Conservation (phyloP, 1,140 invertebrate genomes). For the Amyelois transitella region DNA sequence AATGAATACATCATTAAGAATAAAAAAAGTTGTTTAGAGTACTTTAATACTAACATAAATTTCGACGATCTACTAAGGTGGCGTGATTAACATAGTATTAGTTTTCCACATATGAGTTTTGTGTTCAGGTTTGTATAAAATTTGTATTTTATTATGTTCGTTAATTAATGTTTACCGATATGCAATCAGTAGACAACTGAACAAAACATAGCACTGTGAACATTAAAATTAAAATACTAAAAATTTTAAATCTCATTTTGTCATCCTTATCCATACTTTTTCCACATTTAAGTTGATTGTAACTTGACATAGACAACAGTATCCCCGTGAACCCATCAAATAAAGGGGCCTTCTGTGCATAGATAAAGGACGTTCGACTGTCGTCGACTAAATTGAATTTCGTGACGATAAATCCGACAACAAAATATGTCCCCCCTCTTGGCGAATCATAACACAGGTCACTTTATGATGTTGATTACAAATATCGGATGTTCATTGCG, state of each 20-base stretch:
- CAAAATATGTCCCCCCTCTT: constrained; percentile 27
- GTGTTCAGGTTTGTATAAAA: no score
- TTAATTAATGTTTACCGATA: no score
- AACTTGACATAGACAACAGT: constrained; percentile 49
- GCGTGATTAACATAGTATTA: no score
- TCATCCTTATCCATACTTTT: constrained; percentile 48
- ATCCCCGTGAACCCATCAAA: constrained; percentile 63
- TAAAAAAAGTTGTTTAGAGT: background rate
- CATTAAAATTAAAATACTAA: no score
- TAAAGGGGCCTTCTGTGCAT: constrained; percentile 70
- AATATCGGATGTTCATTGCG: no score
- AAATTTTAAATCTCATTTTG: background rate
- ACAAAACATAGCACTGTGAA: background rate
- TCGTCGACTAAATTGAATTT: constrained; percentile 68
- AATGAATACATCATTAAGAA: background rate
- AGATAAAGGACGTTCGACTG: constrained; percentile 68
- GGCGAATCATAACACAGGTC: background rate
- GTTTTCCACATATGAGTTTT: no score
- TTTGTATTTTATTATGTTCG: no score
- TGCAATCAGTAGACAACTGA: no score
- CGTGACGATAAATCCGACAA: constrained; percentile 43
- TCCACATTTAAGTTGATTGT: constrained; percentile 21
- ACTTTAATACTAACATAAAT: no score
- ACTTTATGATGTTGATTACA: constrained; percentile 1
- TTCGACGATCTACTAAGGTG: no score